phyloP scores from a whole-genome alignment of 2,797 vertebrate genomes.

The Ptychadena robeensis region DNA sequence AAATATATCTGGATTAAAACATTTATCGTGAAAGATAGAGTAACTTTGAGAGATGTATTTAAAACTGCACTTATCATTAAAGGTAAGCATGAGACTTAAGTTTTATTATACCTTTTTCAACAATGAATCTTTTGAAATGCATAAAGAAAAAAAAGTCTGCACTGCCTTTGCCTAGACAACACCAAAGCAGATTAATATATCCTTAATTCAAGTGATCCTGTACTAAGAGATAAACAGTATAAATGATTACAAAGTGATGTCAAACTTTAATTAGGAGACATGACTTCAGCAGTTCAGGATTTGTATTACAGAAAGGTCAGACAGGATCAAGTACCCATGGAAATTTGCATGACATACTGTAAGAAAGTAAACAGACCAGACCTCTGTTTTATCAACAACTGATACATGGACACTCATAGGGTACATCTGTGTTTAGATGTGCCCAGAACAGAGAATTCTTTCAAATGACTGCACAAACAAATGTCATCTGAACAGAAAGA shows the following conservation, averaged over 20 bases:
- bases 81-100: too few species aligned
- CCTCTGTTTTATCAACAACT: neutral
- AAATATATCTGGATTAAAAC: too few species aligned
- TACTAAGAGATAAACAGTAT: neutral
- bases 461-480: neutral
- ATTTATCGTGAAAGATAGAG: too few species aligned
- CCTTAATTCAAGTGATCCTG: neutral
- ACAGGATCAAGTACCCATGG: conserved; percentile 16
- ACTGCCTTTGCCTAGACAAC: neutral
- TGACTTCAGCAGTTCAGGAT: neutral
- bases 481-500: neutral
- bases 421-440: neutral
- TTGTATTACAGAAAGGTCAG: conserved; percentile 18
- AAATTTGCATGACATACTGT: neutral
- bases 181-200: neutral
- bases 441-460: neutral
- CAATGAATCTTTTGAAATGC: too few species aligned
- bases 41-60: too few species aligned
- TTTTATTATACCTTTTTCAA: too few species aligned
- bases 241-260: neutral
- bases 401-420: neutral
- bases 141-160: too few species aligned
- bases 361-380: conserved; percentile 1
- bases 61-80: too few species aligned
- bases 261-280: conserved; percentile 6